These are phyloP conservation scores for Eremophila alpestris DNA, from an alignment of 2,797 vertebrate genomes.

Conservation along the genomic window DNA sequence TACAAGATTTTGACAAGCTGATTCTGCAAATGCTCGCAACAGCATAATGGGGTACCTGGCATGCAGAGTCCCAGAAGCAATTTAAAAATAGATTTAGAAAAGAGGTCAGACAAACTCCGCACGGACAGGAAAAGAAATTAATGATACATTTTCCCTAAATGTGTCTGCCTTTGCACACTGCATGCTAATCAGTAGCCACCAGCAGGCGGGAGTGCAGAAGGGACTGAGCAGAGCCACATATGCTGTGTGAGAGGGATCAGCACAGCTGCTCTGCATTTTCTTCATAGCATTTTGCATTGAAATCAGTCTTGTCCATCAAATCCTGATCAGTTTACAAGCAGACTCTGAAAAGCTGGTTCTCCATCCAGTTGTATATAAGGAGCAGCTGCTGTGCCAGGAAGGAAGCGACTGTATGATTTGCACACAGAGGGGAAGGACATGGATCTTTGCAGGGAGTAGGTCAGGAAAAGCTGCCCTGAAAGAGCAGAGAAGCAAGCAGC, in stretches of 20 bases:
- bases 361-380: not conserved
- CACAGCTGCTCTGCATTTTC: not conserved
- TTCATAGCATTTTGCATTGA: not conserved
- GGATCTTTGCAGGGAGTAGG: not conserved
- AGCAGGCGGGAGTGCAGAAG: rapidly evolving
- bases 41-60: constrained; percentile 59
- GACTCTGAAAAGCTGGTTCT: not conserved
- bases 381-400: not conserved
- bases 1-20: not conserved
- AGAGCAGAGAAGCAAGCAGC: not conserved
- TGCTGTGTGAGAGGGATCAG: not conserved
- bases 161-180: not conserved
- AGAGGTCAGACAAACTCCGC: constrained; percentile 67
- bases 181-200: not conserved
- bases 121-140: constrained; percentile 68
- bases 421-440: not conserved
- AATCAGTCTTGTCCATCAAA: not conserved
- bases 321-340: not conserved
- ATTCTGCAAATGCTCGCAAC: not conserved
- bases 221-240: not conserved
- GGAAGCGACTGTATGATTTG: not conserved
- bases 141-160: constrained; percentile 57
- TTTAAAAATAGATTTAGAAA: constrained; percentile 76
- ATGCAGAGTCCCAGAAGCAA: constrained; percentile 55
- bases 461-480: not conserved